Conservation (phyloP, 2,113 vertebrate species). For the Plotosus lineatus region DNA sequence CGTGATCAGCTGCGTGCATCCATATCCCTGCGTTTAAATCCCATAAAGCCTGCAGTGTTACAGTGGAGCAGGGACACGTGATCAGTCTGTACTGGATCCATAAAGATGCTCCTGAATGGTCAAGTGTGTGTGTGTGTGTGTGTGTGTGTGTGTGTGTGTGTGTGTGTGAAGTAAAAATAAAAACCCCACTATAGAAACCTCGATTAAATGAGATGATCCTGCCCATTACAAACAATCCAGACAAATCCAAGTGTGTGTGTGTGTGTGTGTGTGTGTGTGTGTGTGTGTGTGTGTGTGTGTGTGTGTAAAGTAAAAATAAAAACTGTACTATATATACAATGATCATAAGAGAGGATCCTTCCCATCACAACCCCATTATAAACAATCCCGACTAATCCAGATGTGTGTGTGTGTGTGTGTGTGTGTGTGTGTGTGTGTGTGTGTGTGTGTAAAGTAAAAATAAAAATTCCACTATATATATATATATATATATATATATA, state of each 20-base stretch:
- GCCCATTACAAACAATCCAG: neutral
- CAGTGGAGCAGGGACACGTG: neutral
- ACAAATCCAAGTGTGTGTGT: neutral
- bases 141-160: neutral
- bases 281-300: neutral
- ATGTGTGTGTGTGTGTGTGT: too few relatives aligned
- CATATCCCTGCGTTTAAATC: neutral
- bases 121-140: neutral
- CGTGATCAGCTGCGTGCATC: neutral
- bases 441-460: too few relatives aligned
- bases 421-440: too few relatives aligned
- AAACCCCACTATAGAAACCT: neutral
- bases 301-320: neutral
- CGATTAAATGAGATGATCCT: neutral
- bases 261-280: too few relatives aligned
- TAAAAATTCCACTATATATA: too few relatives aligned
- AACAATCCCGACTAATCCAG: too few relatives aligned
- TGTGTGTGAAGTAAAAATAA: neutral
- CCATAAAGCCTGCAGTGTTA: neutral
- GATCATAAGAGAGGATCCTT: too few relatives aligned
- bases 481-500: too few relatives aligned
- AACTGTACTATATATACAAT: too few relatives aligned
- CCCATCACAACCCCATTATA: too few relatives aligned
- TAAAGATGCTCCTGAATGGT: constrained; percentile 21
- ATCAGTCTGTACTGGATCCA: constrained; percentile 47